Evolutionary conservation across 2,797 vertebrate genomes (phyloP).

Genomic region (Loriculus beryllinus): DNA sequence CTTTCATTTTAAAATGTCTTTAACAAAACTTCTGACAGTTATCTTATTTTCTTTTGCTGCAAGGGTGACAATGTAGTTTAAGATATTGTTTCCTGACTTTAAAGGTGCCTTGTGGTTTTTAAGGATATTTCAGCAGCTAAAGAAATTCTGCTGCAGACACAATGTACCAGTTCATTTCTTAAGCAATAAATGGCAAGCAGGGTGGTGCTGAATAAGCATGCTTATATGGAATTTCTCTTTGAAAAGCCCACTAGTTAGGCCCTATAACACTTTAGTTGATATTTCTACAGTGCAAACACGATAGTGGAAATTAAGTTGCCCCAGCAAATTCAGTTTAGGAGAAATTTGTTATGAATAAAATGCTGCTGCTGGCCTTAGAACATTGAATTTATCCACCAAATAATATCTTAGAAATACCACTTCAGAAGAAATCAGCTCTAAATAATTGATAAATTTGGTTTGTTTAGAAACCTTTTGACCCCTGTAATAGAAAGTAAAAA

Average conservation of each 20-base stretch:
- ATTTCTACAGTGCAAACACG: conserved; percentile 81
- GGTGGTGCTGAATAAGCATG: conserved; percentile 85
- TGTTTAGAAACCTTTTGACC: conserved; percentile 84
- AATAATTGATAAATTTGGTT: conserved; percentile 97
- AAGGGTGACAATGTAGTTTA: conserved; percentile 60
- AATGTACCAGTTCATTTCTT: conserved; percentile 74
- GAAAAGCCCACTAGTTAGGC: conserved; percentile 79
- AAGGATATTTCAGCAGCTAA: conserved; percentile 60
- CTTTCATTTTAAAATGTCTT: conserved; percentile 65
- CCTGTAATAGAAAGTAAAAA: conserved; percentile 85
- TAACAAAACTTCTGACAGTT: conserved; percentile 69
- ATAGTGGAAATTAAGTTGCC: conserved; percentile 85
- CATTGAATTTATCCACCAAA: conserved; percentile 95
- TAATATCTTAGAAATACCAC: conserved; percentile 90
- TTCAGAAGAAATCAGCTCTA: conserved; percentile 93
- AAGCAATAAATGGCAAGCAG: conserved; percentile 76
- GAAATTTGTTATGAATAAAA: conserved; percentile 87
- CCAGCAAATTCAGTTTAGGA: conserved; percentile 81
- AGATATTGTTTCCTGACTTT: conserved; percentile 72
- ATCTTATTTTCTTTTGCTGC: conserved; percentile 66
- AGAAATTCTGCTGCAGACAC: conserved; percentile 68
- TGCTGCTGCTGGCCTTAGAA: conserved; percentile 82
- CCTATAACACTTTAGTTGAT: conserved; percentile 77
- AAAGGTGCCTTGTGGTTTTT: conserved; percentile 59
- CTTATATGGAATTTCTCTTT: conserved; percentile 81